These are phyloP conservation scores for Cheilosia urbana DNA, from an alignment of 2,888 invertebrate genomes.

Conservation along the genomic window DNA sequence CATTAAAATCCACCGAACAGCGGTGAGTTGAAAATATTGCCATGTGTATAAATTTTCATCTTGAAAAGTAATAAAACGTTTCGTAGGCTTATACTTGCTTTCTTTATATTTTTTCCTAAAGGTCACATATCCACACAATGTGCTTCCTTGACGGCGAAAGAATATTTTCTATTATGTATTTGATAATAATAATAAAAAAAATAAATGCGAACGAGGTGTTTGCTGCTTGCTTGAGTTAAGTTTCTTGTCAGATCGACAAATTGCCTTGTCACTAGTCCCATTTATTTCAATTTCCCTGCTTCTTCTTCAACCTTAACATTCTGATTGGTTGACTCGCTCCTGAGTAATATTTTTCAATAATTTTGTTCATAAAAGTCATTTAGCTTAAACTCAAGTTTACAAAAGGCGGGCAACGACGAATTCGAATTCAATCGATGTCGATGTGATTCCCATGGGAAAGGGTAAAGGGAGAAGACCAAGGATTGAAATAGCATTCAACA, in stretches of 20 bases:
- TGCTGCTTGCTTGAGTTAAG: not conserved
- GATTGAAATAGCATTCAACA: conserved; percentile 5
- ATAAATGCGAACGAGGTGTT: not conserved
- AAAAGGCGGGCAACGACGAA: conserved; percentile 3
- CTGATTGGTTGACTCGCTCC: not conserved
- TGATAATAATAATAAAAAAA: not conserved
- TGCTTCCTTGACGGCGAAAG: not conserved
- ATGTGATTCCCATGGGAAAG: conserved; percentile 11
- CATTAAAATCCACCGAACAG: not conserved
- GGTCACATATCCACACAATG: not conserved
- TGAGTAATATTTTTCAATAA: conserved; percentile 4
- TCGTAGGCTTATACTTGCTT: conserved; percentile 2
- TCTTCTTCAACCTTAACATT: conserved; percentile 6
- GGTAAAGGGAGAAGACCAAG: too few relatives aligned
- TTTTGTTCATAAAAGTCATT: conserved; percentile 8
- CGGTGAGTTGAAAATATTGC: not conserved
- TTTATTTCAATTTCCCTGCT: conserved; percentile 17
- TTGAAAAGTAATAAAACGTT: not conserved
- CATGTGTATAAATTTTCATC: not conserved
- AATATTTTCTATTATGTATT: not conserved
- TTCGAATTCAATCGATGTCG: conserved; percentile 35
- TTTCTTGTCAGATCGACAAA: conserved; percentile 23
- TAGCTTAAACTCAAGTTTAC: conserved; percentile 1
- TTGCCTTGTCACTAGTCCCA: conserved; percentile 15
- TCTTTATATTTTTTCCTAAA: not conserved